These are phyloP conservation scores for Drosophila guanche DNA, from an alignment of 1,140 invertebrate species.

Conservation along the genomic window DNA sequence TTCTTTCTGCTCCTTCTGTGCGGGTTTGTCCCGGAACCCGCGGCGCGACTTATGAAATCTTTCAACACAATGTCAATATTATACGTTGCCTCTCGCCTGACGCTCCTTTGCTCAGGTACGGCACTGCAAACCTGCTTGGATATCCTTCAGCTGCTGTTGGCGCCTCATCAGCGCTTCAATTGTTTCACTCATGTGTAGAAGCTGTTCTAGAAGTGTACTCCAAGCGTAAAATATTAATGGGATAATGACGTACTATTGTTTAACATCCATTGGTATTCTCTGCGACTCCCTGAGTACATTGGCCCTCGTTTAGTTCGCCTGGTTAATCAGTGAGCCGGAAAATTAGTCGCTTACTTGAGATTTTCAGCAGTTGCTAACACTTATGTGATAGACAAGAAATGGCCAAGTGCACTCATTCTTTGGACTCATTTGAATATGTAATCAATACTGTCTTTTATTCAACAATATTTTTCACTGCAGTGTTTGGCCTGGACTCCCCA, in stretches of 20 bases:
- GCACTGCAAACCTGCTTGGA: not conserved
- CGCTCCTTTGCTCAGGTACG: slow-evolving; percentile 11
- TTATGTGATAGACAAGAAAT: slow-evolving; percentile 25
- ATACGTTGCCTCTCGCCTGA: slow-evolving; percentile 34
- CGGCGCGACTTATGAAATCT: slow-evolving; percentile 73
- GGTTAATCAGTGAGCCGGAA: slow-evolving; percentile 67
- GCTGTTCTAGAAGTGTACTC: slow-evolving; percentile 51
- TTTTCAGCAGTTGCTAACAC: slow-evolving; percentile 37
- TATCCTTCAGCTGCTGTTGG: slow-evolving; percentile 14
- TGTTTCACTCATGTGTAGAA: slow-evolving; percentile 79
- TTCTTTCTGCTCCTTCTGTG: slow-evolving; percentile 4
- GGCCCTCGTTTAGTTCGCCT: slow-evolving; percentile 45
- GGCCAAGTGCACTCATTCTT: slow-evolving; percentile 20
- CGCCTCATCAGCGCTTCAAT: slow-evolving; percentile 72
- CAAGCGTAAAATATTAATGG: slow-evolving; percentile 80
- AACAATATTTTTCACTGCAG: slow-evolving; percentile 83
- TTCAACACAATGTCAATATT: slow-evolving; percentile 70
- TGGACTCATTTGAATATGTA: not conserved
- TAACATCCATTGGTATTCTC: slow-evolving; percentile 45
- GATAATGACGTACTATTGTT: slow-evolving; percentile 82
- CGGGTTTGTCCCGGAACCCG: slow-evolving; percentile 26
- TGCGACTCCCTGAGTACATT: slow-evolving; percentile 17
- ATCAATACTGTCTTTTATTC: slow-evolving; percentile 2
- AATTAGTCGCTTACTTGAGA: slow-evolving; percentile 60
- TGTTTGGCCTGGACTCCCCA: slow-evolving; percentile 89